phyloP scores from a whole-genome alignment of 2,888 invertebrate species.

The Ormyrus labotus region DNA sequence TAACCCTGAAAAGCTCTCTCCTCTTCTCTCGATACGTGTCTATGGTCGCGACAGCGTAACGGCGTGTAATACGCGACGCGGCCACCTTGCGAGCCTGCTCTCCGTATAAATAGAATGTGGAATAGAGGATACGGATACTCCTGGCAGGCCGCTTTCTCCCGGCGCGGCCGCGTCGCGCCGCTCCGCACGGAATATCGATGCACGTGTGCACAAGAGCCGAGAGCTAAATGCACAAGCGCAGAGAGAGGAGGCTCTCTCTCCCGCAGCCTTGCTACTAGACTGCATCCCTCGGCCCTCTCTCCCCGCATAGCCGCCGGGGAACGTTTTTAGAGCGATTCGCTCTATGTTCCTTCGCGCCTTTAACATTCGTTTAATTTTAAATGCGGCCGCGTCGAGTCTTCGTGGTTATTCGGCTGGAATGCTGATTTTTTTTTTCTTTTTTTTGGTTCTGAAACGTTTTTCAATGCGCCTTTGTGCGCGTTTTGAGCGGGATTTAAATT shows the following conservation, averaged over 20 bases:
- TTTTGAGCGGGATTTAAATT: too few species aligned
- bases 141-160: conserved; percentile 1
- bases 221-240: conserved; percentile 5
- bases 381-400: too few species aligned
- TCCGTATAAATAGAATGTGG: conserved; percentile 43
- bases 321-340: too few species aligned
- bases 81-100: conserved; percentile 18
- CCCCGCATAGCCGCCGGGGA: neutral
- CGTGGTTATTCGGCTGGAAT: too few species aligned
- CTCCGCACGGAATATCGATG: conserved; percentile 17
- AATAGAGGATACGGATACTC: conserved; percentile 2
- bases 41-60: conserved; percentile 34
- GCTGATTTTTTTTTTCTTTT: too few species aligned
- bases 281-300: neutral
- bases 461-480: too few species aligned
- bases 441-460: too few species aligned
- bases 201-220: conserved; percentile 39
- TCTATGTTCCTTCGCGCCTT: too few species aligned
- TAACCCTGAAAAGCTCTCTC: conserved; percentile 47
- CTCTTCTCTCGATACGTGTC: neutral
- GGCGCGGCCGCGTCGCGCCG: neutral
- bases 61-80: neutral
- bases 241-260: too few species aligned
- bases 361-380: too few species aligned
- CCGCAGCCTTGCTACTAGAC: neutral